Conservation (phyloP, 1,140 invertebrate species). For the Caenorhabditis inopinata region DNA sequence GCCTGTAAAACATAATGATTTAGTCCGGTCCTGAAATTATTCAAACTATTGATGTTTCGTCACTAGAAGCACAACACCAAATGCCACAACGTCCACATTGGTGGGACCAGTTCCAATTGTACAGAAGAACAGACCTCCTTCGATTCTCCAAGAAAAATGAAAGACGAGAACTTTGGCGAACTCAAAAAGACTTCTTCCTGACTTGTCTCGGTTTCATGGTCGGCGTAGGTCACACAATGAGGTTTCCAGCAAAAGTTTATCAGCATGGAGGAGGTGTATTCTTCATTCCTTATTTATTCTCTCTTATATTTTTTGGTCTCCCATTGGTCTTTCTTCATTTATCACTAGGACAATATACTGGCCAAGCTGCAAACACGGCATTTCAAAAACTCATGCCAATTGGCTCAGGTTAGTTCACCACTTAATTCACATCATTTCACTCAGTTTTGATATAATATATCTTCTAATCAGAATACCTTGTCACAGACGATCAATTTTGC, state of each 20-base stretch:
- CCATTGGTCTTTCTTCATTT: slow-evolving; percentile 63
- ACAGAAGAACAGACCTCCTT: not conserved
- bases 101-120: slow-evolving; percentile 1
- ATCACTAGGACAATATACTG: slow-evolving; percentile 63
- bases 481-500: slow-evolving; percentile 30
- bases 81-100: not conserved
- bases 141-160: slow-evolving; percentile 4
- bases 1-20: too few species aligned
- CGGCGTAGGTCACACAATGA: slow-evolving; percentile 64
- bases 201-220: slow-evolving; percentile 66
- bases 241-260: slow-evolving; percentile 64
- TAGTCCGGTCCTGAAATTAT: not conserved
- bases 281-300: slow-evolving; percentile 64
- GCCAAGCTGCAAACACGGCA: slow-evolving; percentile 56
- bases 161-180: not conserved
- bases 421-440: too few species aligned
- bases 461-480: too few species aligned
- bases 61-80: slow-evolving; percentile 1
- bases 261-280: slow-evolving; percentile 60
- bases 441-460: too few species aligned
- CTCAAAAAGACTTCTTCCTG: slow-evolving; percentile 59
- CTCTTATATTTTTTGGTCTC: slow-evolving; percentile 60
- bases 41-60: not conserved
- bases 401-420: slow-evolving; percentile 38
- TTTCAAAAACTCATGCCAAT: slow-evolving; percentile 64